Evolutionary conservation across 2,113 vertebrate species (phyloP).

Genomic region (Sinocyclocheilus rhinocerous): DNA sequence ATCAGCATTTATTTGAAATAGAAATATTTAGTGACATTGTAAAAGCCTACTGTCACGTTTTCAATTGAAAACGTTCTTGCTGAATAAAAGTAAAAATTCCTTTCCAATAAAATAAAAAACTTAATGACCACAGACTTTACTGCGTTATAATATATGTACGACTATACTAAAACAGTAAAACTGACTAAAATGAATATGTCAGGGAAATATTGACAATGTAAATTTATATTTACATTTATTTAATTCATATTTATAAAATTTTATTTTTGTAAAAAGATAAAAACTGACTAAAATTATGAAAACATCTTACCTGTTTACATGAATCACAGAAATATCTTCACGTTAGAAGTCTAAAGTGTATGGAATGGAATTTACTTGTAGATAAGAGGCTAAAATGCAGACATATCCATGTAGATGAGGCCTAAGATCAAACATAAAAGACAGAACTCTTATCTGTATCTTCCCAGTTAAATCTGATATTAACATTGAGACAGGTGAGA

Average conservation of each 20-base stretch:
- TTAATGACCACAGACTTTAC: background rate
- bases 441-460: conserved; percentile 48
- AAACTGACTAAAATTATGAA: background rate
- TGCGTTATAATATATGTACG: background rate
- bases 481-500: conserved; percentile 71
- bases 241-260: background rate
- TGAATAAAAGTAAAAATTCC: background rate
- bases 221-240: background rate
- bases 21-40: background rate
- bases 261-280: background rate
- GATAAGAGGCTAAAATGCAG: background rate
- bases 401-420: background rate
- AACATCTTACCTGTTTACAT: background rate
- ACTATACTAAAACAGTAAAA: background rate
- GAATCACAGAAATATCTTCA: background rate
- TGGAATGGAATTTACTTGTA: background rate
- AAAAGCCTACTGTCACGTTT: background rate
- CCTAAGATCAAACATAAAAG: background rate
- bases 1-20: background rate
- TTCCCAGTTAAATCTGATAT: conserved; percentile 73
- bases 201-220: background rate
- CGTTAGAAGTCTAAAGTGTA: background rate
- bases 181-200: background rate
- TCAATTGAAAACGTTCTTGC: background rate
- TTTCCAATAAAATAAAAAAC: background rate